Conservation (phyloP, 1,140 invertebrate species). For the Eueides isabella region DNA sequence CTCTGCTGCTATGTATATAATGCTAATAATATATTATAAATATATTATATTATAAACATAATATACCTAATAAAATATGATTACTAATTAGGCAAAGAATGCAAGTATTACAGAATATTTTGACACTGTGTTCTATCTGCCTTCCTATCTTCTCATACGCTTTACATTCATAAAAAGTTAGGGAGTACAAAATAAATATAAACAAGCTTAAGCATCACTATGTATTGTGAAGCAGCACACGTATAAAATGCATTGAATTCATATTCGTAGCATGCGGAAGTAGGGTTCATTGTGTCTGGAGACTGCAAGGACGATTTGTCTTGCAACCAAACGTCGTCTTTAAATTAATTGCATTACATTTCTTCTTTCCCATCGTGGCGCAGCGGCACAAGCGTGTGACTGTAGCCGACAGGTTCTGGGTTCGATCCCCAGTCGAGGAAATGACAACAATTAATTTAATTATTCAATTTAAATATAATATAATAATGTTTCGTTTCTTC, state of each 20-base stretch:
- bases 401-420: not conserved
- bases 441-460: not conserved
- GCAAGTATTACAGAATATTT: no score
- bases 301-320: constrained; percentile 23
- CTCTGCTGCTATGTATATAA: no score
- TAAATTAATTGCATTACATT: not conserved
- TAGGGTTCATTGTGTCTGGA: constrained; percentile 32
- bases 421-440: not conserved
- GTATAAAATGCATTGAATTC: constrained; percentile 36
- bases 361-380: not conserved
- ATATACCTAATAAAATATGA: no score
- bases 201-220: not conserved
- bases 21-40: no score
- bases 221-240: constrained; percentile 25
- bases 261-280: constrained; percentile 34
- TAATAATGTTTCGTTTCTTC: not conserved
- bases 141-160: no score
- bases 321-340: not conserved
- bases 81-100: no score
- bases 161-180: no score
- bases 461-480: no score
- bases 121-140: no score
- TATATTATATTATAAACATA: no score
- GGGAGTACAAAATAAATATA: not conserved
- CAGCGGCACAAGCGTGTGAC: not conserved